Evolutionary conservation across 2,888 invertebrate genomes (phyloP).

Genomic region (Andrena hattorfiana): DNA sequence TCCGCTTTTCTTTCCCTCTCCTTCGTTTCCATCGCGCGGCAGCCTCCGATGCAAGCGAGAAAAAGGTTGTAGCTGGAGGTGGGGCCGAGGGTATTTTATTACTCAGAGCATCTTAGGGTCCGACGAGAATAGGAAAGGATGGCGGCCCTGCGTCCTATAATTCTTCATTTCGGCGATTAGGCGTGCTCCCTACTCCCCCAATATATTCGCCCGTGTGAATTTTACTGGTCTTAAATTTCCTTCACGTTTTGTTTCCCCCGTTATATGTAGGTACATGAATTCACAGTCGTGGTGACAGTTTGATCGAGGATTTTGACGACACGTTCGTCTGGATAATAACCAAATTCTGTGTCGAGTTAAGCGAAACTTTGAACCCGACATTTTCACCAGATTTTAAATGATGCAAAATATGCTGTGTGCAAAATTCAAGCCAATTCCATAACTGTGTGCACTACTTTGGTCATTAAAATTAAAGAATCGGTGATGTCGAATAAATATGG

Average conservation of each 20-base stretch:
- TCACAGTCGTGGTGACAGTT: background rate
- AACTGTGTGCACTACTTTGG: too few relatives aligned
- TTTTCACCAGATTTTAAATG: too few relatives aligned
- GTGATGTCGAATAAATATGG: too few relatives aligned
- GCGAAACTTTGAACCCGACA: too few relatives aligned
- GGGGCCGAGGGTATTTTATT: constrained; percentile 64
- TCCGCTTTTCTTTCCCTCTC: constrained; percentile 29
- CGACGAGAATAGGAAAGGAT: constrained; percentile 69
- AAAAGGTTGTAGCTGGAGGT: constrained; percentile 41
- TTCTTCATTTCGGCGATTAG: constrained; percentile 72
- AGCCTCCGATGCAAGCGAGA: constrained; percentile 26
- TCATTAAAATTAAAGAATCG: too few relatives aligned
- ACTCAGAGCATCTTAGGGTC: constrained; percentile 50
- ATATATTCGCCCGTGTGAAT: constrained; percentile 50
- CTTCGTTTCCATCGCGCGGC: constrained; percentile 39
- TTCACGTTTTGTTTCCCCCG: constrained; percentile 11
- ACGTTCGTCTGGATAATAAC: background rate
- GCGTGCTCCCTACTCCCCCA: constrained; percentile 43
- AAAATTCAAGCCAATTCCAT: too few relatives aligned
- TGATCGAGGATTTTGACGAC: background rate
- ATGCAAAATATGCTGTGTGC: too few relatives aligned
- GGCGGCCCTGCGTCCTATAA: constrained; percentile 62
- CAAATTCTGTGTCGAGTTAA: background rate
- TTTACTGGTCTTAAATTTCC: constrained; percentile 27
- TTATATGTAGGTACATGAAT: background rate